These are phyloP conservation scores for Drosophila phalerata DNA, from an alignment of 2,888 invertebrate genomes.

Conservation along the genomic window DNA sequence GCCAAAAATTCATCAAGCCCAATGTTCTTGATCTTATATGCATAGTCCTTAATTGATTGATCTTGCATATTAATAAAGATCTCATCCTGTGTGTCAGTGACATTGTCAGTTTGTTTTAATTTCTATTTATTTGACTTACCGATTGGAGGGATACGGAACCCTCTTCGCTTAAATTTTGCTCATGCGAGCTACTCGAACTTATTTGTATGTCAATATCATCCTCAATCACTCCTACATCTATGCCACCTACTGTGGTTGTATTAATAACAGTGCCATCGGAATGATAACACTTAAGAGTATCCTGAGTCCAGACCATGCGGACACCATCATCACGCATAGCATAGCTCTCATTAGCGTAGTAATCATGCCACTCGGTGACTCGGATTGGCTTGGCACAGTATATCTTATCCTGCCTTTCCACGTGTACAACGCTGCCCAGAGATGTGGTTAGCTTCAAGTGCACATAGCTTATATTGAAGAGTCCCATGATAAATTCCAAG, in stretches of 20 bases:
- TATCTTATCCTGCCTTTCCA: constrained; percentile 56
- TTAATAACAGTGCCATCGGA: constrained; percentile 77
- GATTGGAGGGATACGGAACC: background rate
- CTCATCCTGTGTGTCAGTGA: background rate
- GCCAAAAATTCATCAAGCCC: background rate
- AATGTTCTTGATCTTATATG: background rate
- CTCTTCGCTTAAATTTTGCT: background rate
- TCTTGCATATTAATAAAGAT: constrained; percentile 35
- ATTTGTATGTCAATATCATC: constrained; percentile 73
- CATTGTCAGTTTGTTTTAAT: background rate
- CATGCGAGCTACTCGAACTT: constrained; percentile 64
- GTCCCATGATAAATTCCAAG: constrained; percentile 53
- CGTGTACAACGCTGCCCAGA: constrained; percentile 69
- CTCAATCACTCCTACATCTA: constrained; percentile 31
- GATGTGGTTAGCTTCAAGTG: constrained; percentile 75
- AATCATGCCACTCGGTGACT: constrained; percentile 82
- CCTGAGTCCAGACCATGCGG: constrained; percentile 76
- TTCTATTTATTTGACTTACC: background rate
- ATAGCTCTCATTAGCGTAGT: constrained; percentile 75
- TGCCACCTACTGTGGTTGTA: constrained; percentile 44
- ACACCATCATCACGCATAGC: constrained; percentile 81
- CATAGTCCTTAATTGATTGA: background rate
- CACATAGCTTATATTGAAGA: constrained; percentile 66
- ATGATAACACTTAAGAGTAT: constrained; percentile 75
- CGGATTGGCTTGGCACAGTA: constrained; percentile 49